Evolutionary conservation across 2,888 invertebrate species (phyloP).

Genomic region (Neuroscelio doddi): DNA sequence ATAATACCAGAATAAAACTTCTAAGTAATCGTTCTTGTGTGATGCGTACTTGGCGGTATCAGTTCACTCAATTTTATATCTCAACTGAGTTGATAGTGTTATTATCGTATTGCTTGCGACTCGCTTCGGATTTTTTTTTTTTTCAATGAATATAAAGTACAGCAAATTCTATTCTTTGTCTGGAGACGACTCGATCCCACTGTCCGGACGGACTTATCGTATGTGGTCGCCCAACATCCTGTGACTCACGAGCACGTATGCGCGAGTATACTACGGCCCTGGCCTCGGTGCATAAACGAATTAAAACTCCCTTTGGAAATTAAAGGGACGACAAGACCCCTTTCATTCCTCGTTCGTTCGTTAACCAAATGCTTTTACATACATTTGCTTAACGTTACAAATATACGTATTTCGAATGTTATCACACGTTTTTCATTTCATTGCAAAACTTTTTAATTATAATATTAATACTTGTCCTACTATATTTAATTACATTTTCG

Average conservation of each 20-base stretch:
- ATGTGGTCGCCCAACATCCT: constrained; percentile 45
- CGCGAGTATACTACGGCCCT: constrained; percentile 31
- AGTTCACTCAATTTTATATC: not conserved
- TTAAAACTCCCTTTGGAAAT: constrained; percentile 52
- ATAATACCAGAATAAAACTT: too few species aligned
- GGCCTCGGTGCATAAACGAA: constrained; percentile 45
- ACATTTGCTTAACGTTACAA: constrained; percentile 9
- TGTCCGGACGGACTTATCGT: constrained; percentile 34
- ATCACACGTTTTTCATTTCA: too few species aligned
- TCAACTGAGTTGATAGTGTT: not conserved
- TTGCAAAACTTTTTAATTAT: too few species aligned
- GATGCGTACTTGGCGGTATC: not conserved
- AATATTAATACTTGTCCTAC: too few species aligned
- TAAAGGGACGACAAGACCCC: constrained; percentile 48
- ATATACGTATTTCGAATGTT: not conserved
- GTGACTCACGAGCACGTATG: constrained; percentile 32
- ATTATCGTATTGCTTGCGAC: not conserved
- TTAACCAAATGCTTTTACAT: constrained; percentile 22
- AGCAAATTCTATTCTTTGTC: not conserved
- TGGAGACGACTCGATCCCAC: not conserved
- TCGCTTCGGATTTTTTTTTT: not conserved
- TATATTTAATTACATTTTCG: too few species aligned
- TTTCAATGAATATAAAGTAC: not conserved
- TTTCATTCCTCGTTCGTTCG: constrained; percentile 20
- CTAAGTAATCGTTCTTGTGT: too few species aligned